Evolutionary conservation across 2,888 invertebrate species (phyloP), one percentile per base, ranked within the genome.

Genomic region (Brachypterus glaber): DNA sequence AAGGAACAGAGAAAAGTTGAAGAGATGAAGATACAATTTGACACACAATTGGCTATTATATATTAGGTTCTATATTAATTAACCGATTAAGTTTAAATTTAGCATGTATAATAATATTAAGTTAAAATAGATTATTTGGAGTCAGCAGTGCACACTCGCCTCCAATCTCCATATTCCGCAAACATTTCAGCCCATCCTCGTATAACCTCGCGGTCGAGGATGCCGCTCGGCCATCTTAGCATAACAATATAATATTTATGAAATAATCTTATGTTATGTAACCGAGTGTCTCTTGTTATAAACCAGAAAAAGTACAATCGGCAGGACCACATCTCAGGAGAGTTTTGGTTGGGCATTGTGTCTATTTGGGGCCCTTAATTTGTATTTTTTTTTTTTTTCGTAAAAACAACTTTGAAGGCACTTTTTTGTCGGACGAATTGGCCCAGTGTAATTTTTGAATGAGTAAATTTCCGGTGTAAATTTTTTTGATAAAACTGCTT

Each of bases 401-500:
- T 81, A 82, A 81, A 85, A 86, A 85, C 79, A 83, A 83, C 76
- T 79, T 76, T 82, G 87, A 87, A 87, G 87, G 87, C 87, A 87
- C 87, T 86, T 87, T 86, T 87, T 79, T 80, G 82, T 81, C 85
- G 86, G 87, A 87, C 87, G 85, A 82, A 78, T 77, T 80, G 86
- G 86, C 85, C 86, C 85, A 82, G 79, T 81, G 80, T 72, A 70
- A 73, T 73, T 74, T 73, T 75, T 74, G 73, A 74, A 71, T 71
- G 71, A 68, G 67, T 51, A 64, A 63, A 64, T 67, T 69, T 66
- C 66, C 66, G 65, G 63, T 57, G 42, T 44, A 40, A 47, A 49
- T 53, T 52, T 49, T 50, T 52, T 52, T 45, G 47, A 50, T 37
- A 33, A 50, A 43, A 64, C 66, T 67, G 66, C 67, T 69, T 68